Conservation (phyloP, 2,888 invertebrate species). For the Steromphala cineraria region DNA sequence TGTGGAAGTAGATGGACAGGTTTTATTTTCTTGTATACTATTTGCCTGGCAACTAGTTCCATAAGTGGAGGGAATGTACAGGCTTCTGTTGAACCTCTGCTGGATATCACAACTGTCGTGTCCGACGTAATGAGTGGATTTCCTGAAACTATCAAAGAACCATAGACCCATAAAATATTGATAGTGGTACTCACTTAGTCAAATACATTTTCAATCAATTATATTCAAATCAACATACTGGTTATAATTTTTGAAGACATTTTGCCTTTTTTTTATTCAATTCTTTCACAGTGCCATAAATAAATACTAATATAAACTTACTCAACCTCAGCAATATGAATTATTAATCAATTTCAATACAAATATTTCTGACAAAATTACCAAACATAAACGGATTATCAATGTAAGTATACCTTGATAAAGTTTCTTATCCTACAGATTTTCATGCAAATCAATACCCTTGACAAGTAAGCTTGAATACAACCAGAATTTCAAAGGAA, state of each 20-base stretch:
- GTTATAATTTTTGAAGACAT: too few relatives aligned
- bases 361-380: too few relatives aligned
- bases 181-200: too few relatives aligned
- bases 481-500: not conserved
- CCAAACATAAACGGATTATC: not conserved
- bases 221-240: too few relatives aligned
- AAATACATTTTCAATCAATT: too few relatives aligned
- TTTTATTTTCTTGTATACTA: constrained; percentile 37
- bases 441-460: not conserved
- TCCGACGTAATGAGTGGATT: constrained; percentile 41
- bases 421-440: too few relatives aligned
- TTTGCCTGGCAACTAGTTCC: constrained; percentile 41
- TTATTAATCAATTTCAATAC: too few relatives aligned
- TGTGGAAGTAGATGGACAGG: not conserved
- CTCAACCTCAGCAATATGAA: too few relatives aligned
- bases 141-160: constrained; percentile 43
- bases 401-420: too few relatives aligned
- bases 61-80: constrained; percentile 39
- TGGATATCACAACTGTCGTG: constrained; percentile 23
- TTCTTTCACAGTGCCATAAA: too few relatives aligned
- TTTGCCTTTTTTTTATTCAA: too few relatives aligned
- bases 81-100: constrained; percentile 17
- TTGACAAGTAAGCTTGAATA: not conserved
- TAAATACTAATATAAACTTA: too few relatives aligned
- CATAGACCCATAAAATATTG: not conserved